A percentile compares a stretch with the other conserved stretches of the same genome.
These are phyloP conservation scores for Mesembrinibis cayennensis DNA, from an alignment of 2,113 vertebrate species.

Conservation along the genomic window DNA sequence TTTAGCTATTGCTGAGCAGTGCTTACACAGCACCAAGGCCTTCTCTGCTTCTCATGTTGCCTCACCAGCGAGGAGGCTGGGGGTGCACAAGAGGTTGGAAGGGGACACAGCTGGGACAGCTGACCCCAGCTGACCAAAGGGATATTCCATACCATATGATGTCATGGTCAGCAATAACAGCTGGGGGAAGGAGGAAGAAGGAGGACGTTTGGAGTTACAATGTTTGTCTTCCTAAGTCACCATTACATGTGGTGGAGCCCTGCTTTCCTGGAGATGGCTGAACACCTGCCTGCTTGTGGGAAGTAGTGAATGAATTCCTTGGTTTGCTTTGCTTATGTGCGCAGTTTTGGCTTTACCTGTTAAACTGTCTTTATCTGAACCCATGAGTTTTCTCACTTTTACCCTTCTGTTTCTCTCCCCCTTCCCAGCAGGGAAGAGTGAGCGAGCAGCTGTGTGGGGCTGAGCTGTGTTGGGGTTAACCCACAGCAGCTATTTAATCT, in stretches of 20 bases:
- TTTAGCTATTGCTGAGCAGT: not conserved
- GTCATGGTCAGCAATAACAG: not conserved
- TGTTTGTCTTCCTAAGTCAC: not conserved
- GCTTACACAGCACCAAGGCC: not conserved
- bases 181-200: not conserved
- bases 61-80: rapidly evolving
- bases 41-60: rapidly evolving
- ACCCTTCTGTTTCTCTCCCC: not conserved
- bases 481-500: not conserved
- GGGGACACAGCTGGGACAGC: not conserved
- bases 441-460: rapidly evolving
- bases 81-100: rapidly evolving
- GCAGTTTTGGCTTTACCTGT: not conserved
- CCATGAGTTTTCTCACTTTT: not conserved
- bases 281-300: not conserved
- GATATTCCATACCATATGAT: not conserved
- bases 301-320: not conserved
- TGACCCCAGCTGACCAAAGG: not conserved
- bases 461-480: not conserved
- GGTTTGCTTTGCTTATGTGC: not conserved
- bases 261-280: not conserved
- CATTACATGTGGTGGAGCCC: rapidly evolving
- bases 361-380: not conserved
- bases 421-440: not conserved
- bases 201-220: rapidly evolving